Conservation (phyloP, 2,888 invertebrate species). For the Auanema sp. region DNA sequence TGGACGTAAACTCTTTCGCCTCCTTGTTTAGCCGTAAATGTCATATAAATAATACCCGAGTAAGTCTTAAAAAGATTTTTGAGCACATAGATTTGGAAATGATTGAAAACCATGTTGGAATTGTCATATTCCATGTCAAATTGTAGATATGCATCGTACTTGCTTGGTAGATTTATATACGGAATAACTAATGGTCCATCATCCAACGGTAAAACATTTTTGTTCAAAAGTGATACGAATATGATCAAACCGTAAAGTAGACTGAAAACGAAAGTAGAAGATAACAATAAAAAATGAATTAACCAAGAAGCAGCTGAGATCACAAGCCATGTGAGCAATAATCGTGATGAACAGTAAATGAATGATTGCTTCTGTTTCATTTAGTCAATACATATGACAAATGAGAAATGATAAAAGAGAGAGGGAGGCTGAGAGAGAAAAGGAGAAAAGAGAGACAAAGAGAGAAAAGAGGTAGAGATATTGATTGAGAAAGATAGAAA, state of each 20-base stretch:
- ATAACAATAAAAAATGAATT: neutral
- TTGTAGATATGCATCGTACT: conserved; percentile 11
- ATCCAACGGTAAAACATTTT: conserved; percentile 18
- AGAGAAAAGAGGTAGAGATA: neutral
- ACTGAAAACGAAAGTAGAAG: neutral
- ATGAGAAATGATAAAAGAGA: neutral
- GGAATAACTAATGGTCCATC: conserved; percentile 15
- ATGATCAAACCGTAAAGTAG: conserved; percentile 13
- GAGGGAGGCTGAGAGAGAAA: too few relatives aligned
- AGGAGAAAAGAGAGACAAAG: too few relatives aligned
- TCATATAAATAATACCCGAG: neutral
- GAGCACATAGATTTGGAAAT: neutral
- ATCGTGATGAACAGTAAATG: conserved; percentile 21
- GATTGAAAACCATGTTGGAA: neutral
- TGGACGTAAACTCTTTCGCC: neutral
- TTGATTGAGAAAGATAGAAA: too few relatives aligned
- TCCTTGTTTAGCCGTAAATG: conserved; percentile 4
- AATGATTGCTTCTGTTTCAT: conserved; percentile 11
- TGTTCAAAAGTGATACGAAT: conserved; percentile 12
- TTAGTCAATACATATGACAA: conserved; percentile 3
- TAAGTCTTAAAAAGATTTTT: conserved; percentile 2
- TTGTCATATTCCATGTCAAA: conserved; percentile 8
- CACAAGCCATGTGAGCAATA: conserved; percentile 26
- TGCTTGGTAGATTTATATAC: conserved; percentile 14
- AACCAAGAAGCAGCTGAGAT: conserved; percentile 24